phyloP scores from a whole-genome alignment of 2,888 invertebrate species.

The Lasioglossum vierecki region DNA sequence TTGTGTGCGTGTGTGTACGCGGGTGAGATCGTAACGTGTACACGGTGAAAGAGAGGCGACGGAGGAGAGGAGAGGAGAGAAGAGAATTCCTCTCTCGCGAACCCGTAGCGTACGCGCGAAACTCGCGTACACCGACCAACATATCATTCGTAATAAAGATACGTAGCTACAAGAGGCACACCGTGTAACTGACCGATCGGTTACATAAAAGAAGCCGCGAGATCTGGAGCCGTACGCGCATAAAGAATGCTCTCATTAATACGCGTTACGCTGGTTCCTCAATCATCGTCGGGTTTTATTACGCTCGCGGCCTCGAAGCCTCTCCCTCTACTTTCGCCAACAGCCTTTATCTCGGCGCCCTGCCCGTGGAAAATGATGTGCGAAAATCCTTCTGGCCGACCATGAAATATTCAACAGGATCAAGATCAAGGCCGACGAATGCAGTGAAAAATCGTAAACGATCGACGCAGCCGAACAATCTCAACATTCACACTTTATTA shows the following conservation, averaged over 20 bases:
- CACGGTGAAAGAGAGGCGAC: not conserved
- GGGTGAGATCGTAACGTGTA: not conserved
- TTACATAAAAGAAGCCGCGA: constrained; percentile 61
- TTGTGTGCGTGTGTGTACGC: not conserved
- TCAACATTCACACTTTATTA: too few relatives aligned
- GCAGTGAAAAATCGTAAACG: not conserved
- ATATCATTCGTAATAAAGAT: constrained; percentile 70
- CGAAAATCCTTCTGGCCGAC: constrained; percentile 28
- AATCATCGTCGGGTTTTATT: constrained; percentile 51
- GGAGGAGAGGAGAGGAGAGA: not conserved
- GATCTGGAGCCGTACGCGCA: constrained; percentile 63
- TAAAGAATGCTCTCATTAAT: constrained; percentile 69
- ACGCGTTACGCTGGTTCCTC: constrained; percentile 58
- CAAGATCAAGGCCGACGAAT: constrained; percentile 54
- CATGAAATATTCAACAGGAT: constrained; percentile 17
- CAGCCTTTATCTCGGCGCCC: constrained; percentile 5
- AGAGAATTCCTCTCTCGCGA: constrained; percentile 37
- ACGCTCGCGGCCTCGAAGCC: constrained; percentile 4
- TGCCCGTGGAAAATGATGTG: constrained; percentile 42
- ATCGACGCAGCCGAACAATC: too few relatives aligned
- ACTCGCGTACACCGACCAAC: constrained; percentile 41
- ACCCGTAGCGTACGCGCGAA: constrained; percentile 27
- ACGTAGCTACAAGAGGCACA: constrained; percentile 51
- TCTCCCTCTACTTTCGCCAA: not conserved
- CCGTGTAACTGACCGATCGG: constrained; percentile 60